phyloP scores from a whole-genome alignment of 35 echinoderm and acorn worm genomes.

The Nesometra sesokonis region DNA sequence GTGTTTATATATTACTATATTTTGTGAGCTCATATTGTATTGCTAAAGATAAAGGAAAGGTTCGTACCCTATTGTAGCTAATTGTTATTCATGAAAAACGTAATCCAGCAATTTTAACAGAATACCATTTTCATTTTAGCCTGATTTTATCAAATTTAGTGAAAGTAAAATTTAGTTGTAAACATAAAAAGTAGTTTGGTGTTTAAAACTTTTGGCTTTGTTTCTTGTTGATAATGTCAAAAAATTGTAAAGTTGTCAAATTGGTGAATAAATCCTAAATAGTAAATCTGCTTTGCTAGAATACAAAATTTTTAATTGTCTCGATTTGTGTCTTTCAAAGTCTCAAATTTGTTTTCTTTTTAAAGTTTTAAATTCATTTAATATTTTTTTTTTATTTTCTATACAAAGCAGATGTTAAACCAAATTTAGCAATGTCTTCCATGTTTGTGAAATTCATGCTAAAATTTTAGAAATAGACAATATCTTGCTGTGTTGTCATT shows the following conservation, averaged over 20 bases:
- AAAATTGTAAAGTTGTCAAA: constrained; percentile 1
- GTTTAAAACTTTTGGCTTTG: not conserved
- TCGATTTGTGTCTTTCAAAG: not conserved
- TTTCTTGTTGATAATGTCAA: not conserved
- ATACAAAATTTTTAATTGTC: not conserved
- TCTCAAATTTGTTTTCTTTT: not conserved
- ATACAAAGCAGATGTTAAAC: not conserved
- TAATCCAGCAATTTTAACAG: not conserved
- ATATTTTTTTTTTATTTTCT: not conserved
- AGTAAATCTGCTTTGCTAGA: not conserved
- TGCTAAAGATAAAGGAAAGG: not conserved
- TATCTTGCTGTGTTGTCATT: not conserved
- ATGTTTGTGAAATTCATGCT: too few relatives aligned
- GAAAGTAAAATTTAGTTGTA: not conserved
- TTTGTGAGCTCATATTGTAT: not conserved
- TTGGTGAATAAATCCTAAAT: not conserved
- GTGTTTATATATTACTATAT: not conserved
- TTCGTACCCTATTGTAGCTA: not conserved
- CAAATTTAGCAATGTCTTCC: too few relatives aligned
- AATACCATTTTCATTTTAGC: not conserved
- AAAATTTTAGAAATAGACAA: not conserved
- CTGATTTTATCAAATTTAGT: not conserved
- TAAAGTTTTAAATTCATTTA: not conserved
- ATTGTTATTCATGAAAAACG: not conserved
- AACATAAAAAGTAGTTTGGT: not conserved